These are phyloP conservation scores for Pempheris klunzingeri DNA, from an alignment of 2,797 vertebrate genomes.

Conservation along the genomic window DNA sequence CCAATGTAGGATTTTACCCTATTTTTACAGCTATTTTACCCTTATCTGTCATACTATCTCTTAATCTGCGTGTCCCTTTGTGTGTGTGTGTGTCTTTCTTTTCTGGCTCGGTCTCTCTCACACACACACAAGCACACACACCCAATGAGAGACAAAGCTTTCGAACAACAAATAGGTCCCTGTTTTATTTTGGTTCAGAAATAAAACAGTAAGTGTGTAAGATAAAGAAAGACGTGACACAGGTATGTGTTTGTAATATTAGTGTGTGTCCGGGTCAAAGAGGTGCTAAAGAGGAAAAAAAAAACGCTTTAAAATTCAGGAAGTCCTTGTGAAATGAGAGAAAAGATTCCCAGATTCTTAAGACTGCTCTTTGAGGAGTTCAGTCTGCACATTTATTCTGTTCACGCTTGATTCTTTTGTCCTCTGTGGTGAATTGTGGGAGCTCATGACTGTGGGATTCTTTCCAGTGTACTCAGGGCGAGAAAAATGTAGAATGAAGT, in stretches of 20 bases:
- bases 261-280: neutral
- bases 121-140: too few species aligned
- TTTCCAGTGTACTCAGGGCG: conserved; percentile 22
- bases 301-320: neutral
- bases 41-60: conserved; percentile 15
- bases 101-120: neutral
- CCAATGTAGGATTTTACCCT: neutral
- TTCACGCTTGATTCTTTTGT: conserved; percentile 43
- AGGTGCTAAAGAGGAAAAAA: neutral
- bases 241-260: neutral
- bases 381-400: conserved; percentile 27
- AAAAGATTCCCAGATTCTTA: neutral
- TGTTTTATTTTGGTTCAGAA: conserved; percentile 7
- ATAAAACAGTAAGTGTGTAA: conserved; percentile 12
- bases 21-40: too few species aligned
- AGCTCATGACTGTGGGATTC: conserved; percentile 34
- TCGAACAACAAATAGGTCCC: neutral
- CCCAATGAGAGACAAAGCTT: neutral
- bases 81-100: too few species aligned
- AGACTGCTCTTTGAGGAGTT: conserved; percentile 5
- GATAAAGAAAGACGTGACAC: neutral
- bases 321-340: neutral
- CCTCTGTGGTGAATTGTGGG: conserved; percentile 36
- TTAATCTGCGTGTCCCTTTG: neutral
- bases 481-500: conserved; percentile 32